A percentile compares a stretch with the other conserved stretches of the same genome.
Evolutionary conservation across 1,140 invertebrate species (phyloP).

Genomic region (Neelides sp.): DNA sequence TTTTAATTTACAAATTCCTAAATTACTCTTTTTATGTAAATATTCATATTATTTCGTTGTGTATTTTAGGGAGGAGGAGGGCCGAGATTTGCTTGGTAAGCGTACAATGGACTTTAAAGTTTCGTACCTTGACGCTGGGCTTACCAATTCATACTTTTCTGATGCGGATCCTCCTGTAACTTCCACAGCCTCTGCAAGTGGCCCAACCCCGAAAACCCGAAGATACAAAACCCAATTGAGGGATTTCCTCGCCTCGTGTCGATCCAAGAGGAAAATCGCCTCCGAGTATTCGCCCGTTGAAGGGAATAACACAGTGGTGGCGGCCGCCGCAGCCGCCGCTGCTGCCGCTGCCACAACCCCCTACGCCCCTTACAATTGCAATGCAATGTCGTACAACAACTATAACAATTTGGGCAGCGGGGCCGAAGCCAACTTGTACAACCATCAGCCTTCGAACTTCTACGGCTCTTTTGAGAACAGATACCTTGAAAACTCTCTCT

Average conservation of each 20-base stretch:
- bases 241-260: constrained; percentile 81
- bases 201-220: constrained; percentile 47
- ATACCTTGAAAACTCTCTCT: constrained; percentile 71
- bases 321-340: constrained; percentile 34
- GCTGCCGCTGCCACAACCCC: constrained; percentile 49
- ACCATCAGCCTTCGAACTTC: constrained; percentile 55
- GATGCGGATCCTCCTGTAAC: constrained; percentile 65
- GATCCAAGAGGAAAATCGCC: constrained; percentile 72
- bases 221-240: constrained; percentile 83
- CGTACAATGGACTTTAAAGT: constrained; percentile 98
- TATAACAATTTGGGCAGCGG: constrained; percentile 37
- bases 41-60: constrained; percentile 2
- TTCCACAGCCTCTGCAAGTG: constrained; percentile 31
- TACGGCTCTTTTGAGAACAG: constrained; percentile 56
- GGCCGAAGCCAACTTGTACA: constrained; percentile 47
- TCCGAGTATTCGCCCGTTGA: constrained; percentile 1
- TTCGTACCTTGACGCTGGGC: constrained; percentile 76
- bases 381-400: constrained; percentile 52
- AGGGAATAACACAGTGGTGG: constrained; percentile 27
- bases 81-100: constrained; percentile 85
- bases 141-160: constrained; percentile 77
- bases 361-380: constrained; percentile 68
- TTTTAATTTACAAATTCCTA: no score
- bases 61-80: constrained; percentile 84
- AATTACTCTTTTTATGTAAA: no score